A percentile compares a stretch with the other conserved stretches of the same genome.
Conservation (phyloP, 1,140 invertebrate species). For the Leptopilina clavipes region DNA sequence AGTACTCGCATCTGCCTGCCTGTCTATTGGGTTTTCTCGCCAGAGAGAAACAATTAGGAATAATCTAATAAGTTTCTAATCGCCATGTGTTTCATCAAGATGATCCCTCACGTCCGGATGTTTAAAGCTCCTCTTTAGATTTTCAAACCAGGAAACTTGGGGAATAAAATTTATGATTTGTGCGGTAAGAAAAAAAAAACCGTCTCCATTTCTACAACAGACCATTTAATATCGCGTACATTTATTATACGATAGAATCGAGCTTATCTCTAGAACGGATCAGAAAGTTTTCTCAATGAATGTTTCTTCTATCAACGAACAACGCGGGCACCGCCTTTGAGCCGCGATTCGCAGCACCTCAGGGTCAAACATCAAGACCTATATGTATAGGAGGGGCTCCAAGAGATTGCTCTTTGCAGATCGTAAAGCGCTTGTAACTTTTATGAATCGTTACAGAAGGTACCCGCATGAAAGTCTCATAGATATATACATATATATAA, state of each 20-base stretch:
- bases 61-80: too few relatives aligned
- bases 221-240: conserved; percentile 29
- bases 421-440: conserved; percentile 15
- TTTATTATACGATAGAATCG: conserved; percentile 24
- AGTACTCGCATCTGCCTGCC: too few relatives aligned
- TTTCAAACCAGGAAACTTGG: conserved; percentile 9
- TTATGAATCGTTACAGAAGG: conserved; percentile 1
- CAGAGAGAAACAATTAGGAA: too few relatives aligned
- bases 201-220: conserved; percentile 26
- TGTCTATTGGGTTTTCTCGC: too few relatives aligned
- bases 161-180: background rate
- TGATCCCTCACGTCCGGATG: too few relatives aligned
- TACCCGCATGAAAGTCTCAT: conserved; percentile 39
- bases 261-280: conserved; percentile 29
- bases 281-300: conserved; percentile 34
- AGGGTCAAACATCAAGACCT: conserved; percentile 33
- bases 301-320: conserved; percentile 33
- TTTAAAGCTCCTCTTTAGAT: too few relatives aligned
- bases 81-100: too few relatives aligned
- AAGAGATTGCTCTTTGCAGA: conserved; percentile 25
- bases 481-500: too few relatives aligned
- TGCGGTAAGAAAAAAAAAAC: background rate
- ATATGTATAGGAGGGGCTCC: conserved; percentile 15
- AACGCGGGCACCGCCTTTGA: conserved; percentile 29
- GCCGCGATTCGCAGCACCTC: conserved; percentile 30